Evolutionary conservation across 1,140 invertebrate species (phyloP), one percentile per base, ranked within the genome.

Genomic region (Camponotus floridanus): DNA sequence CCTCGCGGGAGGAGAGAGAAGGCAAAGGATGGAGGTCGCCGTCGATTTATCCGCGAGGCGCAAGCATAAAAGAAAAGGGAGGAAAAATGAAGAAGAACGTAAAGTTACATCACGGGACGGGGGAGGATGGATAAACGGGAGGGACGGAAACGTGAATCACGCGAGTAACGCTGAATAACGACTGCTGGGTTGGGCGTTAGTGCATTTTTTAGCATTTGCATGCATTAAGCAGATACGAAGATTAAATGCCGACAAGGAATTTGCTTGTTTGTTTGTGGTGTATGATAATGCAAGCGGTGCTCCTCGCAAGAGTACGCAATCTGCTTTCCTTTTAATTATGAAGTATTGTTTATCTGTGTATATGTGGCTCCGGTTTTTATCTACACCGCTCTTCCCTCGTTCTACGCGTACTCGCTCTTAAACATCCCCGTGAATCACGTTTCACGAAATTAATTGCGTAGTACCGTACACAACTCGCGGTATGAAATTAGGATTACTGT

Each of bases 161-260:
- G 79, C 71, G 73, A 65, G 73, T 85, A 85, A 85, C 81, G 73
- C 71, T 76, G 81, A 85, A 85, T 85, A 85, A 85, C 81, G 73
- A 65, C 70, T 85, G 57, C 18, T 51, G 59, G 81, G 42, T 67
- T 55, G 81, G 73, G 79, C 42, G 81, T 78, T 85, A 85, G 81
- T 85, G 73, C 81, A 85, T 85, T 85, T 85, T 85, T 85, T 85
- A 85, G 61, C 81, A 85, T 85, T 85, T 78, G 81, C 73, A 62
- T 81, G 65, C 76, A 86, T 86, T 86, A 86, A 81, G 65, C 85
- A 71, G 68, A 71, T 80, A 79, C 64, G 74, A 86, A 80, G 78
- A 86, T 86, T 81, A 81, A 81, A 70, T 78, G 64, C 65, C 65
- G 84, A 86, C 76, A 86, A 76, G 73, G 81, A 85, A 85, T 85